Conservation (phyloP, 2,888 invertebrate genomes). For the Chloroclysta siterata region DNA sequence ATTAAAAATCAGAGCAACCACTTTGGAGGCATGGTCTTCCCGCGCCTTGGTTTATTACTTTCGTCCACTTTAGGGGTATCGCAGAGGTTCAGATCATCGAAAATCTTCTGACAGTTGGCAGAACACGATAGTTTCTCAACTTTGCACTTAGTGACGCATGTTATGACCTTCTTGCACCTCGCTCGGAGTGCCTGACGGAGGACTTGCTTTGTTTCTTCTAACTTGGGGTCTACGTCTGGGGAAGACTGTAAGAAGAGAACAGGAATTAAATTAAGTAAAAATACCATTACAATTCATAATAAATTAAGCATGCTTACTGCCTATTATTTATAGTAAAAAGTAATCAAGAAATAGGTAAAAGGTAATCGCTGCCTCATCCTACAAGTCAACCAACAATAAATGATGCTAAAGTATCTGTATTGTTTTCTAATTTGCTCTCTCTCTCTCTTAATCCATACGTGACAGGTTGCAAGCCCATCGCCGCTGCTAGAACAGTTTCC, state of each 20-base stretch:
- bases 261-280: no score
- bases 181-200: constrained; percentile 45
- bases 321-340: no score
- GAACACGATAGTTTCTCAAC: constrained; percentile 42
- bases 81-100: constrained; percentile 49
- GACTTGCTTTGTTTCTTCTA: constrained; percentile 23
- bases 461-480: no score
- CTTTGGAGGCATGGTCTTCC: constrained; percentile 52
- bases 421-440: no score
- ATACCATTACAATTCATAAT: no score
- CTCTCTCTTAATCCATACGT: no score
- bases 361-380: no score
- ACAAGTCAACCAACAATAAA: no score
- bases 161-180: constrained; percentile 46
- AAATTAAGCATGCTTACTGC: no score
- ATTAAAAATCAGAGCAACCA: constrained; percentile 31
- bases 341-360: no score
- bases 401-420: no score
- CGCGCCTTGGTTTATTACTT: constrained; percentile 45
- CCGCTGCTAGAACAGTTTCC: no score
- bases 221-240: constrained; percentile 5
- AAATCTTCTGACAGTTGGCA: constrained; percentile 45
- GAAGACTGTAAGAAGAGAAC: constrained; percentile 18
- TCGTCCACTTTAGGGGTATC: constrained; percentile 33
- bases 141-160: constrained; percentile 48